These are phyloP conservation scores for Pelusios castaneus DNA, from an alignment of 2,113 vertebrate genomes.

Conservation along the genomic window DNA sequence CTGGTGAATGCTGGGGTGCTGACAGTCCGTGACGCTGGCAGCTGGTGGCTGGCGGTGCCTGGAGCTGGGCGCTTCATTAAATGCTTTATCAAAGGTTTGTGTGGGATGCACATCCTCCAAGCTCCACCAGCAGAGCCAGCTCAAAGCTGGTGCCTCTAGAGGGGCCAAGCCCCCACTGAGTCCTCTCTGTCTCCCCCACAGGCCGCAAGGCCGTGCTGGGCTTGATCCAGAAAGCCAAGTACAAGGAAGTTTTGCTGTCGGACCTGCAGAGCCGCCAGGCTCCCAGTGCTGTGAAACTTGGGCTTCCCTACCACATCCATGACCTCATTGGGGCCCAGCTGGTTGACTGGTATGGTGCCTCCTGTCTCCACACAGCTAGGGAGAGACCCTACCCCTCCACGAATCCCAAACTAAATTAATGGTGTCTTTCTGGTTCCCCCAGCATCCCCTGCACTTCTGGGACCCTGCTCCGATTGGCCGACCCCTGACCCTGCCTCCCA, in stretches of 20 bases:
- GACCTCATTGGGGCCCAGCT: conserved; percentile 90
- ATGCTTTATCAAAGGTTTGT: conserved; percentile 85
- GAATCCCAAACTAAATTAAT: neutral
- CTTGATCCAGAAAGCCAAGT: conserved; percentile 90
- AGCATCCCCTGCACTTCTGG: conserved; percentile 80
- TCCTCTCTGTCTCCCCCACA: neutral
- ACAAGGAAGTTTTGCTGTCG: conserved; percentile 83
- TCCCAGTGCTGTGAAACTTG: conserved; percentile 78
- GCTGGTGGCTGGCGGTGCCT: conserved; percentile 94
- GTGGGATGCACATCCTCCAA: too few species aligned
- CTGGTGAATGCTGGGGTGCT: conserved; percentile 89
- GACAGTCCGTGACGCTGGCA: conserved; percentile 90
- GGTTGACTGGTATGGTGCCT: conserved; percentile 83
- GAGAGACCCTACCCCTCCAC: too few species aligned
- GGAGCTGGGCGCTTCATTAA: conserved; percentile 90
- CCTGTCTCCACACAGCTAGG: too few species aligned
- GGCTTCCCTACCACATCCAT: conserved; percentile 89
- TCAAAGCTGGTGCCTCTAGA: too few species aligned
- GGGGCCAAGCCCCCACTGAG: neutral
- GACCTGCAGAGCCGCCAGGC: conserved; percentile 81
- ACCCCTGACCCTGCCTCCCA: neutral
- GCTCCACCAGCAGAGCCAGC: neutral
- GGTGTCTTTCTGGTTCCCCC: neutral
- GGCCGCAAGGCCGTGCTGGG: conserved; percentile 87
- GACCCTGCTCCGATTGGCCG: conserved; percentile 82